Base-by-base conservation (phyloP, 2,797 vertebrate species). In the Macropodus opercularis region DNA sequence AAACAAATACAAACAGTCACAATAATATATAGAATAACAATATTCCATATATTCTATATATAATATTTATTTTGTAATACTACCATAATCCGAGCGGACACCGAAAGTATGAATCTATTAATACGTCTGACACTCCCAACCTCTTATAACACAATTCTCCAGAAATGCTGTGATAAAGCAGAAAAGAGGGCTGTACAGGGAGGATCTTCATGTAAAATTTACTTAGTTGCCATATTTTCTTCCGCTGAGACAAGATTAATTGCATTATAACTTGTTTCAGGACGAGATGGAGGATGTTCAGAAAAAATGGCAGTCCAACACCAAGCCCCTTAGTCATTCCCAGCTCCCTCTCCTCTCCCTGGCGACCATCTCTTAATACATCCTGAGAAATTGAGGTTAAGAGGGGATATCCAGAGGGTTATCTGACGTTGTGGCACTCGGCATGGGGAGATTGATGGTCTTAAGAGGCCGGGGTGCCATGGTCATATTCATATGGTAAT, bases 301-400 rank as follows among this genome's bases (percentile, higher is more conserved):
- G 36, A 64, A 88, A 87, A 91, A 91, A 90, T 41, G 68, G 72
- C 39, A 17, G 64, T 63, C 47, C 76, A 58, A 53, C 57, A 66
- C 55, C 34, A 27, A 65, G 49, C 60, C 69, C 79, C 52, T 75
- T 75, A 66, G 68, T 74, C 72, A 40, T 56, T 10, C 32, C 61
- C 18, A 15, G 53, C 79, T 80, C 79, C 42, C 72, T 58, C 71
- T 67, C 51, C 72, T 75, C 77, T 61, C 38, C 27, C 69, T 42
- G 69, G 79, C 83, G 49, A 85, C 88, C 87, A 89, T 92, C 90
- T 92, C 92, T 90, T 94, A 93, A 94, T 94, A 93, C 91, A 92
- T 92, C 90, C 90, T 86, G 89, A 91, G 91, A 93, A 93, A 94
- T 94, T 93, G 93, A 93, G 93, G 93, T 94, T 93, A 94, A 94